Conservation (phyloP, 2,888 invertebrate genomes). For the Caenorhabditis doughertyi region DNA sequence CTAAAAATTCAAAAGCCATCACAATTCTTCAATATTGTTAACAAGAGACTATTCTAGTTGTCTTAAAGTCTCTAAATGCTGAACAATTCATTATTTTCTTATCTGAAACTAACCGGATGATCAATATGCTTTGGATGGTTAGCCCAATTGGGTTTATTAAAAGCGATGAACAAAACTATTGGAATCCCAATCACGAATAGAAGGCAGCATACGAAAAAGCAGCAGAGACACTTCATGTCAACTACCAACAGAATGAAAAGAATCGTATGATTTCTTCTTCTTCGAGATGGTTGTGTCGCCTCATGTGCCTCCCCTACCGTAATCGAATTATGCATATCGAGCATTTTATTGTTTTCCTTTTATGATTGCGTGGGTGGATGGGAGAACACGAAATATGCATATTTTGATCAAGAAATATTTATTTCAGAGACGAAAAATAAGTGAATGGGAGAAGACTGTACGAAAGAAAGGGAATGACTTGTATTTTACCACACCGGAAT, state of each 20-base stretch:
- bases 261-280: too few species aligned
- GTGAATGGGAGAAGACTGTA: too few species aligned
- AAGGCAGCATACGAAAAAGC: neutral
- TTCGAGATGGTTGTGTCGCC: neutral
- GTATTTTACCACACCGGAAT: too few species aligned
- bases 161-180: neutral
- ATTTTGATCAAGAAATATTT: neutral
- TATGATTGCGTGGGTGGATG: neutral
- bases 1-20: too few species aligned
- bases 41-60: too few species aligned
- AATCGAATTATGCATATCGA: constrained; percentile 15
- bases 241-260: too few species aligned
- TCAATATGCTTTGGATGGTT: neutral
- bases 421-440: neutral
- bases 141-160: neutral
- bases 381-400: neutral
- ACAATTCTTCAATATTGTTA: too few species aligned
- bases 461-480: too few species aligned
- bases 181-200: neutral
- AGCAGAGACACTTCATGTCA: constrained; percentile 1
- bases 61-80: neutral
- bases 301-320: neutral
- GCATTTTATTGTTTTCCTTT: constrained; percentile 2
- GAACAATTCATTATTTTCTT: neutral
- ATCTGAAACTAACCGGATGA: neutral